These are phyloP conservation scores for Himalopsyche anomala DNA, from an alignment of 2,888 invertebrate genomes.

Conservation along the genomic window DNA sequence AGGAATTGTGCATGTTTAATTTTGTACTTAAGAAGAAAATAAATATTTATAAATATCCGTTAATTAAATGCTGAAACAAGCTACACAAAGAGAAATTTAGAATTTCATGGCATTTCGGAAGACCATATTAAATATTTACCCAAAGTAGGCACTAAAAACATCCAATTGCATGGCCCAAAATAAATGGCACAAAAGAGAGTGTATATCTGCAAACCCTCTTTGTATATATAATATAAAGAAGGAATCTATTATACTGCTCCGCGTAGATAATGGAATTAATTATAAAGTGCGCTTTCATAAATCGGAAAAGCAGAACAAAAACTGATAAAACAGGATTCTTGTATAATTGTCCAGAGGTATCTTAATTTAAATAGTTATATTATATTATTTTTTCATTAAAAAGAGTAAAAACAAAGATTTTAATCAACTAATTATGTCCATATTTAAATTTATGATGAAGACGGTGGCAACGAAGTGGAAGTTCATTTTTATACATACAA, in stretches of 20 bases:
- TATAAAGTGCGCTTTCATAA: slow-evolving; percentile 57
- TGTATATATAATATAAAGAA: slow-evolving; percentile 55
- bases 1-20: too few species aligned
- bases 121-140: slow-evolving; percentile 18
- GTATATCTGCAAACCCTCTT: slow-evolving; percentile 45
- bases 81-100: not conserved
- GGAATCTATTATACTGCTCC: slow-evolving; percentile 44
- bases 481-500: too few species aligned
- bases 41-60: slow-evolving; percentile 27
- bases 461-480: too few species aligned
- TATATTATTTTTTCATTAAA: not conserved
- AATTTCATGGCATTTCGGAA: not conserved
- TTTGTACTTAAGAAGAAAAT: not conserved
- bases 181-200: slow-evolving; percentile 44
- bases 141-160: slow-evolving; percentile 41
- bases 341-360: not conserved
- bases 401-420: not conserved
- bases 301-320: slow-evolving; percentile 51
- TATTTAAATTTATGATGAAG: too few species aligned
- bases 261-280: slow-evolving; percentile 58
- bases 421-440: too few species aligned
- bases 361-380: slow-evolving; percentile 22
- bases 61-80: not conserved
- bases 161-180: slow-evolving; percentile 32
- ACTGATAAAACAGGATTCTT: slow-evolving; percentile 40